These are phyloP conservation scores for Aricia artaxerxes DNA, from an alignment of 2,888 invertebrate genomes.

Conservation along the genomic window DNA sequence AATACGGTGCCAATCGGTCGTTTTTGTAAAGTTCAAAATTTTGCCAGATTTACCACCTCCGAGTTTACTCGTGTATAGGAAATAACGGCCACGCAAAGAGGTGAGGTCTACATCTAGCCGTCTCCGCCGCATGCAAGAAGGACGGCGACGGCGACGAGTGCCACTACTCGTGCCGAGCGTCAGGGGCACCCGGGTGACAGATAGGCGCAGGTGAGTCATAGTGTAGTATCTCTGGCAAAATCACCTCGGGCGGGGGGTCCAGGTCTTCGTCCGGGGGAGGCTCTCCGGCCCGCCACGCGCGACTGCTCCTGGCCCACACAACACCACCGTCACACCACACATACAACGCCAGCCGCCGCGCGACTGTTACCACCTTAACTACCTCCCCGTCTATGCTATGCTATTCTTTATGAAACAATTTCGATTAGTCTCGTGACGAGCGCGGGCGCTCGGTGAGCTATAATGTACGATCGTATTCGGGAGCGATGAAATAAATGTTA, in stretches of 20 bases:
- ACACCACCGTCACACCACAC: constrained; percentile 57
- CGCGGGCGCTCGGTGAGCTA: neutral
- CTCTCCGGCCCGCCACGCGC: constrained; percentile 69
- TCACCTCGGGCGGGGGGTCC: constrained; percentile 77
- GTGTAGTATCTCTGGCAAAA: constrained; percentile 79
- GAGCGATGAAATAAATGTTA: neutral
- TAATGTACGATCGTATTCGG: neutral
- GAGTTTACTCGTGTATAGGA: constrained; percentile 51
- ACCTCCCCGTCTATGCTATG: neutral
- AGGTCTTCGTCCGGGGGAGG: constrained; percentile 70
- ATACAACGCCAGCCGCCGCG: constrained; percentile 10
- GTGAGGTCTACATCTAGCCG: constrained; percentile 68
- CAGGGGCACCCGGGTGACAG: constrained; percentile 69
- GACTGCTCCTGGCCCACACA: constrained; percentile 75
- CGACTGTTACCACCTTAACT: constrained; percentile 16
- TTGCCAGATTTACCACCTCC: constrained; percentile 74
- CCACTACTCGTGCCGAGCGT: constrained; percentile 53
- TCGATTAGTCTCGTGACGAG: neutral
- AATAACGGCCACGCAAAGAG: constrained; percentile 74
- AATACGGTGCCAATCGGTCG: constrained; percentile 55
- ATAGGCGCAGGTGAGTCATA: constrained; percentile 67
- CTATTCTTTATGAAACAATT: constrained; percentile 11
- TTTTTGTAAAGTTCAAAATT: constrained; percentile 53
- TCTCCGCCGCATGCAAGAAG: constrained; percentile 67
- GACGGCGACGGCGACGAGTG: constrained; percentile 62